These are phyloP conservation scores for Pammene aurita DNA, from an alignment of 2,888 invertebrate genomes.

Conservation along the genomic window DNA sequence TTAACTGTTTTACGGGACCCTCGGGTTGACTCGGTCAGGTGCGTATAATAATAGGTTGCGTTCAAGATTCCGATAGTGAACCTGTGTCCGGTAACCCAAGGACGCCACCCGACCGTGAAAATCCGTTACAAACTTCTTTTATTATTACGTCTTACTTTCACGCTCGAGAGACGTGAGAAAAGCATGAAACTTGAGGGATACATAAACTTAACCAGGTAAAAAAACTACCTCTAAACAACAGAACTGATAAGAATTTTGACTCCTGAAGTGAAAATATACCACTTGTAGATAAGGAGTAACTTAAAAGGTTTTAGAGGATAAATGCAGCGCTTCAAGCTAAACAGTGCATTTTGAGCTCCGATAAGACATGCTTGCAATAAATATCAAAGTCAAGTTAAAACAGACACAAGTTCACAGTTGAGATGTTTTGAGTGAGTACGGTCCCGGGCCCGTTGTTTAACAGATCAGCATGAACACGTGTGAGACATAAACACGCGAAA, in stretches of 20 bases:
- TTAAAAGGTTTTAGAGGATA: too few relatives aligned
- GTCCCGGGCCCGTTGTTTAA: conserved; percentile 48
- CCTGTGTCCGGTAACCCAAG: conserved; percentile 69
- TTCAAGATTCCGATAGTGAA: conserved; percentile 48
- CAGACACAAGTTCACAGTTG: too few relatives aligned
- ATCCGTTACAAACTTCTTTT: conserved; percentile 66
- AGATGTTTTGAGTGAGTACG: conserved; percentile 34
- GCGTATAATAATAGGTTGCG: conserved; percentile 23
- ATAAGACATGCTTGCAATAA: too few relatives aligned
- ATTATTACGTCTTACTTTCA: conserved; percentile 39
- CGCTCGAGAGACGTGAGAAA: conserved; percentile 40
- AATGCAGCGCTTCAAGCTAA: too few relatives aligned
- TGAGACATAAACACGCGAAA: conserved; percentile 61
- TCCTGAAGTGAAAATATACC: neutral
- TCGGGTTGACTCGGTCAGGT: conserved; percentile 30
- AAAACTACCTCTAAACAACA: neutral
- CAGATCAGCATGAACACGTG: conserved; percentile 49
- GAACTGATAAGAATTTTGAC: conserved; percentile 1
- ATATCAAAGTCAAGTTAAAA: too few relatives aligned
- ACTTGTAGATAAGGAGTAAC: too few relatives aligned
- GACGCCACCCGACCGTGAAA: conserved; percentile 70
- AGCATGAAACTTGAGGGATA: conserved; percentile 13
- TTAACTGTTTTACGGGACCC: neutral
- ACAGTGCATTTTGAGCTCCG: too few relatives aligned
- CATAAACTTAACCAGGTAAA: neutral